phyloP scores from a whole-genome alignment of 2,113 vertebrate genomes.

The Crocuta crocuta region DNA sequence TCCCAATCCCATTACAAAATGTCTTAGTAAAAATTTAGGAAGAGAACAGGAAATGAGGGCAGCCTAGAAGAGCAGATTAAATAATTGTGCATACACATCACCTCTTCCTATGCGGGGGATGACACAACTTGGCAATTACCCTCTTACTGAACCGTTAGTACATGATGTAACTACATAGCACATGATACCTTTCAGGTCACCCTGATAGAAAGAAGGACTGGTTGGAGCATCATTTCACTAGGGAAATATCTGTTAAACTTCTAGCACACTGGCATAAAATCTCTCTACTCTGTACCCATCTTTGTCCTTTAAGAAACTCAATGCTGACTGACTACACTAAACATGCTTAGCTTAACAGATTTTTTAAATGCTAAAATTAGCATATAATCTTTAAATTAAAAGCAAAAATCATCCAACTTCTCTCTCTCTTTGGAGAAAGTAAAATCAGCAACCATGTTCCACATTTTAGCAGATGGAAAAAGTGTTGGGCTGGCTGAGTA shows the following conservation, averaged over 20 bases:
- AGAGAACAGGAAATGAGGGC: not conserved
- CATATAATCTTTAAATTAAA: not conserved
- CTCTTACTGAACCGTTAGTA: not conserved
- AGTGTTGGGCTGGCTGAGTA: not conserved
- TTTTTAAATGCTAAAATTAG: not conserved
- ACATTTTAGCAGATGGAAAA: conserved; percentile 69
- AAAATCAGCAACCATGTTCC: not conserved
- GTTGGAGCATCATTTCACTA: not conserved
- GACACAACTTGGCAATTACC: not conserved
- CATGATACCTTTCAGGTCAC: not conserved
- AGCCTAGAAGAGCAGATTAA: not conserved
- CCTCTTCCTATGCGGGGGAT: not conserved
- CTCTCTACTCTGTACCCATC: not conserved
- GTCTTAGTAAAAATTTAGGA: not conserved
- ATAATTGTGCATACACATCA: not conserved
- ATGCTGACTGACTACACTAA: not conserved
- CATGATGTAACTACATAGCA: not conserved
- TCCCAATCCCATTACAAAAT: not conserved
- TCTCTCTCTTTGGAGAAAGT: conserved; percentile 6
- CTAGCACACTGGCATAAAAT: not conserved
- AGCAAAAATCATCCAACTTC: not conserved
- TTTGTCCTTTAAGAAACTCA: not conserved
- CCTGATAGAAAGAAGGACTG: not conserved
- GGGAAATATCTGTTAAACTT: not conserved
- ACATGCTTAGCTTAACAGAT: not conserved